phyloP scores from a whole-genome alignment of 1,140 invertebrate genomes.

The Drosophila sulfurigaster region DNA sequence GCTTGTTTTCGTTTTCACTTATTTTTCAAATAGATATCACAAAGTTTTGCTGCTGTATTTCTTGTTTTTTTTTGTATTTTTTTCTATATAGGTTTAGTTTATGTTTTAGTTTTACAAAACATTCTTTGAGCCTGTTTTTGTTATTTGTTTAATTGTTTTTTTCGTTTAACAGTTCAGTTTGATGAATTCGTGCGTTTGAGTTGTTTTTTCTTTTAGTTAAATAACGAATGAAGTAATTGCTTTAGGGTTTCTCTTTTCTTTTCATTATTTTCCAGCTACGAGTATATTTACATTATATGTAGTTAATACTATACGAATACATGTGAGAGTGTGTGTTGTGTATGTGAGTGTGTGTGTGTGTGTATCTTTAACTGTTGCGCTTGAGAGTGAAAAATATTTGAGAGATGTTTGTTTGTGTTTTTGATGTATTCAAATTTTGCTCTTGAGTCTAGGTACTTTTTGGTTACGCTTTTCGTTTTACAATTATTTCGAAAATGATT shows the following conservation, averaged over 20 bases:
- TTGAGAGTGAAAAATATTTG: slow-evolving; percentile 15
- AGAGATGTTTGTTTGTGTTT: slow-evolving; percentile 14
- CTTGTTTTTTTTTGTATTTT: slow-evolving; percentile 25
- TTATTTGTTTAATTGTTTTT: slow-evolving; percentile 28
- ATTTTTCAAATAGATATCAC: slow-evolving; percentile 84
- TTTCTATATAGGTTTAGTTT: slow-evolving; percentile 36
- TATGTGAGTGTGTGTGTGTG: slow-evolving; percentile 18
- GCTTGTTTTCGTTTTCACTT: slow-evolving; percentile 67
- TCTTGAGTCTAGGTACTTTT: slow-evolving; percentile 35
- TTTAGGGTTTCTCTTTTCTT: neutral
- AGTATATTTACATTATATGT: slow-evolving; percentile 34
- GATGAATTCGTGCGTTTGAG: slow-evolving; percentile 9
- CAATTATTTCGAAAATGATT: slow-evolving; percentile 17
- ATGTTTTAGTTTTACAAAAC: slow-evolving; percentile 14
- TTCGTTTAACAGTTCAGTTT: slow-evolving; percentile 2
- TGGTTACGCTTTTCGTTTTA: slow-evolving; percentile 20
- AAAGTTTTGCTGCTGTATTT: slow-evolving; percentile 66
- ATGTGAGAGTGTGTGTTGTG: slow-evolving; percentile 3
- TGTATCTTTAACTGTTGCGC: slow-evolving; percentile 25
- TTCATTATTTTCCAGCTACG: neutral
- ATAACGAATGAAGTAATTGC: slow-evolving; percentile 11
- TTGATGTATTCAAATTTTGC: slow-evolving; percentile 43
- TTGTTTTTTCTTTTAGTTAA: neutral
- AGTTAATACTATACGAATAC: slow-evolving; percentile 37
- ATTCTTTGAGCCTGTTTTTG: slow-evolving; percentile 37